Percentiles rank a stretch among this genome's conserved stretches.
Evolutionary conservation across 1,140 invertebrate genomes (phyloP).

Genomic region (Palaemon carinicauda): DNA sequence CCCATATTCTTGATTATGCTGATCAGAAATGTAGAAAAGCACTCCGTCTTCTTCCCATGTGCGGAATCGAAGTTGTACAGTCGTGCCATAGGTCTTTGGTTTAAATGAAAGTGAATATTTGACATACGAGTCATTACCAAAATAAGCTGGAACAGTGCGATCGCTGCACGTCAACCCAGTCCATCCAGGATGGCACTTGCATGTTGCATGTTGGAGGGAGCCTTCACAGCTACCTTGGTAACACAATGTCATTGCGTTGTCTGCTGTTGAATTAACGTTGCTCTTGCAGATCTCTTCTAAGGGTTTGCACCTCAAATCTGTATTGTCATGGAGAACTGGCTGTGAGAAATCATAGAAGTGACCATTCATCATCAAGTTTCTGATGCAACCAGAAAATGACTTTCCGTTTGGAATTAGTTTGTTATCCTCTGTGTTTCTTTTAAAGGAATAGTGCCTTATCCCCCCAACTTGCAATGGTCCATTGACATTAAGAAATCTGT

Average conservation of each 20-base stretch:
- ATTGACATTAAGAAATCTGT: conserved; percentile 96
- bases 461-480: conserved; percentile 93
- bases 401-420: conserved; percentile 83
- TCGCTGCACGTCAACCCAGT: conserved; percentile 86
- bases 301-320: conserved; percentile 83
- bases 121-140: conserved; percentile 91
- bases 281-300: conserved; percentile 85
- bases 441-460: conserved; percentile 81
- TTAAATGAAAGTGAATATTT: conserved; percentile 95
- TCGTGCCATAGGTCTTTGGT: conserved; percentile 88
- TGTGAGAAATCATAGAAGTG: conserved; percentile 92
- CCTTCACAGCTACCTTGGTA: conserved; percentile 93
- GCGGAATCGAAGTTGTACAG: conserved; percentile 90
- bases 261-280: conserved; percentile 75
- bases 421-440: conserved; percentile 85
- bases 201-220: conserved; percentile 83
- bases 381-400: conserved; percentile 93
- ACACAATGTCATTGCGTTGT: conserved; percentile 72
- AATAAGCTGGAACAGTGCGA: conserved; percentile 85
- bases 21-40: conserved; percentile 89
- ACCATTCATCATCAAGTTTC: conserved; percentile 94
- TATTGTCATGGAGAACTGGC: conserved; percentile 83
- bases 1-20: conserved; percentile 93
- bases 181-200: conserved; percentile 92
- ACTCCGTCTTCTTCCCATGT: conserved; percentile 92